A percentile compares a stretch with the other conserved stretches of the same genome.
phyloP scores from a whole-genome alignment of 1,140 invertebrate genomes.

The Telenomus remus region DNA sequence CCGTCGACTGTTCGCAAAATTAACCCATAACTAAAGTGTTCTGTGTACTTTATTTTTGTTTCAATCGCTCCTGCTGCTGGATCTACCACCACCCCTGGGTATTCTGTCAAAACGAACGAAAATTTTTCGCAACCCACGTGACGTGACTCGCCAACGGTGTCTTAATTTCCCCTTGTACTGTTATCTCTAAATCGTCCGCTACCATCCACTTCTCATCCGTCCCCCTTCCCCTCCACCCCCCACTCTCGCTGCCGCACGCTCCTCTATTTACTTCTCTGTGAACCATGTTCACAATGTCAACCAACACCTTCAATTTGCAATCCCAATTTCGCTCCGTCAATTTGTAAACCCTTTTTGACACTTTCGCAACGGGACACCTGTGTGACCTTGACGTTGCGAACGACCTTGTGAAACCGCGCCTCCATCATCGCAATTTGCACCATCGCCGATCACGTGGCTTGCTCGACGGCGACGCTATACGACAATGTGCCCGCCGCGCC shows the following conservation, averaged over 20 bases:
- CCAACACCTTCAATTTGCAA: no score
- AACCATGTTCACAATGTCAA: no score
- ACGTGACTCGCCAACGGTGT: no score
- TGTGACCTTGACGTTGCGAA: constrained; percentile 48
- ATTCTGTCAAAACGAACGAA: constrained; percentile 28
- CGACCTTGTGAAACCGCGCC: constrained; percentile 60
- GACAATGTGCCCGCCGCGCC: constrained; percentile 83
- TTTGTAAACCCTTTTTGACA: no score
- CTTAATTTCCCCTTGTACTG: no score
- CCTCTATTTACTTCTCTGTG: no score
- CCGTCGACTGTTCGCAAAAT: constrained; percentile 11
- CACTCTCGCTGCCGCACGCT: no score
- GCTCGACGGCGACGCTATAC: constrained; percentile 86
- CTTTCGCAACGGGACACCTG: no score
- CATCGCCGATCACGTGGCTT: constrained; percentile 86
- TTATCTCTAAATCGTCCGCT: no score
- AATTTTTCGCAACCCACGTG: constrained; percentile 51
- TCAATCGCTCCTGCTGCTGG: constrained; percentile 60
- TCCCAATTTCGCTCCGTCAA: no score
- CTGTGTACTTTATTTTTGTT: constrained; percentile 65
- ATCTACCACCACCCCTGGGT: constrained; percentile 40
- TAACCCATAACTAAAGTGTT: constrained; percentile 60
- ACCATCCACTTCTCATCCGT: no score
- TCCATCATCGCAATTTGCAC: constrained; percentile 79
- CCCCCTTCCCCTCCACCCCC: no score